Evolutionary conservation across 2,888 invertebrate genomes (phyloP).

Genomic region (Thera britannica): DNA sequence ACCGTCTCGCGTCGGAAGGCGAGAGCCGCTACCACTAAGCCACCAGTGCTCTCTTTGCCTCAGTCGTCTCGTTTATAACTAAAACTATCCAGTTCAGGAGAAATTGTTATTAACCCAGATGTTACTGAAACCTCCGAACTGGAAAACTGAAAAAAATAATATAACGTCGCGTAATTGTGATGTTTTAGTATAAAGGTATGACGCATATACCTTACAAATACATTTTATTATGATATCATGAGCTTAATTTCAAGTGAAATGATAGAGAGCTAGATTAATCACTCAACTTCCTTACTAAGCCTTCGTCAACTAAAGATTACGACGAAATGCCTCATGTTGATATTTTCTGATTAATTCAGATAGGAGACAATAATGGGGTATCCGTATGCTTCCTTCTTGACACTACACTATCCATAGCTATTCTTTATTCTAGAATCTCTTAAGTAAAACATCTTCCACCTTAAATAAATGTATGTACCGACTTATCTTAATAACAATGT

Average conservation of each 20-base stretch:
- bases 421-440: too few relatives aligned
- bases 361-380: background rate
- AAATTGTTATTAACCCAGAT: background rate
- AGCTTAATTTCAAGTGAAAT: conserved; percentile 3
- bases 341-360: background rate
- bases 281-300: conserved; percentile 1
- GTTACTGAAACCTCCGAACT: background rate
- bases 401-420: too few relatives aligned
- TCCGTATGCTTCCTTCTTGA: background rate
- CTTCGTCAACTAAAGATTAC: conserved; percentile 1
- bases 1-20: too few relatives aligned
- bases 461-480: too few relatives aligned
- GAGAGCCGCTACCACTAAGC: background rate
- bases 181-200: background rate
- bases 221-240: background rate
- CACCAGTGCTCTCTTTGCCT: background rate
- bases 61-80: background rate
- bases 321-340: background rate
- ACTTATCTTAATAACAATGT: background rate
- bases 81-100: background rate
- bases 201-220: conserved; percentile 3
- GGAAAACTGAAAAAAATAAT: background rate
- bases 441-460: too few relatives aligned
- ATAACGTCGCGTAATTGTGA: background rate
- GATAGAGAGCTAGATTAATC: conserved; percentile 7